These are phyloP conservation scores for Petrolisthes cinctipes DNA, from an alignment of 2,888 invertebrate genomes.

Conservation along the genomic window DNA sequence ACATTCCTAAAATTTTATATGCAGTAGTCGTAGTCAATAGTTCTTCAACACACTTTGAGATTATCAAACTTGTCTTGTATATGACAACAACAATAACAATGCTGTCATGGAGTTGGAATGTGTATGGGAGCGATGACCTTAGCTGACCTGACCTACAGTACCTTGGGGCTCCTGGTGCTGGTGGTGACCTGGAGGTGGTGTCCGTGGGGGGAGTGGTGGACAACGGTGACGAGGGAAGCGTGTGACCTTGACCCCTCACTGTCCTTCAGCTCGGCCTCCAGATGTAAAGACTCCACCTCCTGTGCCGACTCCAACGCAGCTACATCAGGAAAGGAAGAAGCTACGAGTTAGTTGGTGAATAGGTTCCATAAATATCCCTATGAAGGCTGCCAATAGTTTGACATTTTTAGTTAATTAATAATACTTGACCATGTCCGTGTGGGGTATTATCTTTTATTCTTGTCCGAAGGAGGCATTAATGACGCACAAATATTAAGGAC, in stretches of 20 bases:
- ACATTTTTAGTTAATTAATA: no score
- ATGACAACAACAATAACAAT: no score
- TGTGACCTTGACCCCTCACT: constrained; percentile 77
- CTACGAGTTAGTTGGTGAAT: constrained; percentile 20
- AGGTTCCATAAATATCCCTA: no score
- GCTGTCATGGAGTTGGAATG: no score
- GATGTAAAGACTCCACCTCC: constrained; percentile 77
- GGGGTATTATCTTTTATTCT: no score
- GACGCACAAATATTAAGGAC: no score
- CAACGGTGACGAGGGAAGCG: constrained; percentile 79
- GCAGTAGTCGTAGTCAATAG: no score
- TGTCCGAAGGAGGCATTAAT: no score
- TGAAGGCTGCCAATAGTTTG: no score
- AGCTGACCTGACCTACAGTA: constrained; percentile 67
- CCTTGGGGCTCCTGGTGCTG: constrained; percentile 83
- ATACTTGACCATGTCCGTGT: no score
- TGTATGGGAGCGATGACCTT: no score
- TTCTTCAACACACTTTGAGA: neutral
- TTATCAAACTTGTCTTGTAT: neutral
- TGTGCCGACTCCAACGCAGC: constrained; percentile 75
- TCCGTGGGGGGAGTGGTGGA: constrained; percentile 85
- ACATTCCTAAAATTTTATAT: no score
- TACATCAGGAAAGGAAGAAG: constrained; percentile 57
- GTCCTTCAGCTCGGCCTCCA: constrained; percentile 80
- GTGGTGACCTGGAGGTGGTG: constrained; percentile 89